These are phyloP conservation scores for Campylomormyrus numenius DNA, from an alignment of 2,113 vertebrate genomes.

Conservation along the genomic window DNA sequence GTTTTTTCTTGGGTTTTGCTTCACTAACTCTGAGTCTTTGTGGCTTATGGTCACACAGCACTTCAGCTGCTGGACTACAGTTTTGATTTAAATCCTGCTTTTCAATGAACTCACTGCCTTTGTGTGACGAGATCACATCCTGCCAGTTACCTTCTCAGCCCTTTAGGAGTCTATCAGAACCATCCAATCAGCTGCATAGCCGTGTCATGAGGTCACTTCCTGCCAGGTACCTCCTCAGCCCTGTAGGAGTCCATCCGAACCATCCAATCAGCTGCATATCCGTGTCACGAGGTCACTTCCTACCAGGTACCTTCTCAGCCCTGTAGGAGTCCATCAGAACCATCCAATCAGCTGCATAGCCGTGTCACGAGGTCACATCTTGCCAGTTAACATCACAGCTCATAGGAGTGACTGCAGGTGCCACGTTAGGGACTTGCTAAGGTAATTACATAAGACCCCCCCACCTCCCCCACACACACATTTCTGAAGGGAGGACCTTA, in stretches of 20 bases:
- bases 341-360: too few species aligned
- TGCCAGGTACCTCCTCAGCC: background rate
- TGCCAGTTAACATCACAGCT: background rate
- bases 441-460: too few species aligned
- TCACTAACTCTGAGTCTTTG: background rate
- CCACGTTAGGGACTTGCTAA: background rate
- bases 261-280: too few species aligned
- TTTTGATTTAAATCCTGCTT: background rate
- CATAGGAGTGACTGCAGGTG: background rate
- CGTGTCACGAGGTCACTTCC: too few species aligned
- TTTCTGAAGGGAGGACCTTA: background rate
- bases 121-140: background rate
- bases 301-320: too few species aligned
- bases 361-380: background rate
- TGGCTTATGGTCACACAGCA: background rate
- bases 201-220: too few species aligned
- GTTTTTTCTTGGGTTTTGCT: background rate
- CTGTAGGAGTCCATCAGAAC: too few species aligned
- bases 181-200: too few species aligned
- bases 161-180: background rate
- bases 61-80: background rate
- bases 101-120: background rate
- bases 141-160: background rate
- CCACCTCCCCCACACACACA: background rate
- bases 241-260: background rate